These are phyloP conservation scores for Piaya cayana DNA, from an alignment of 2,113 vertebrate species.

Conservation along the genomic window DNA sequence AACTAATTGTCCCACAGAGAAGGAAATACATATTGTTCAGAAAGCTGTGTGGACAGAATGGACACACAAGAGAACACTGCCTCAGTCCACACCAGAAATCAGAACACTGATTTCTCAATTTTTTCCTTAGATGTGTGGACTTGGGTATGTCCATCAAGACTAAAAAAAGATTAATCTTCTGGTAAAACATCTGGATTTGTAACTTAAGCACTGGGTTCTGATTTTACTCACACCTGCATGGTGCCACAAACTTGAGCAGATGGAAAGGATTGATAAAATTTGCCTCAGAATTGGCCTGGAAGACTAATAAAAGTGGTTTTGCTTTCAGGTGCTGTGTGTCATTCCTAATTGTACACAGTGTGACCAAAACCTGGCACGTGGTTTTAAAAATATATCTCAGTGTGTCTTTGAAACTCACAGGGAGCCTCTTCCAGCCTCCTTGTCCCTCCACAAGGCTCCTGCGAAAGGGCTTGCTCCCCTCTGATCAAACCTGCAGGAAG, in stretches of 20 bases:
- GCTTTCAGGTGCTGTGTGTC: background rate
- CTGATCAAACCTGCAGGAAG: background rate
- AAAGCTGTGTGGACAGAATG: background rate
- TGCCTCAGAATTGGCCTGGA: background rate
- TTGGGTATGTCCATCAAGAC: background rate
- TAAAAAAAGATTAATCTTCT: background rate
- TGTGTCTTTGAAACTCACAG: background rate
- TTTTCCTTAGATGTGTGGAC: background rate
- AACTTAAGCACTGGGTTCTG: background rate
- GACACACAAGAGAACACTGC: accelerated
- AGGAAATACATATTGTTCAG: background rate
- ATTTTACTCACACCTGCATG: background rate
- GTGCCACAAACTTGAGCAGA: background rate
- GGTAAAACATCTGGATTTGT: background rate
- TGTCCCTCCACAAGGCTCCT: background rate
- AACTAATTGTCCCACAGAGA: background rate
- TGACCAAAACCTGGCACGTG: background rate
- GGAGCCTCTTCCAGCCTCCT: background rate
- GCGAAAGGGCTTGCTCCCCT: background rate
- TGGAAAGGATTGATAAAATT: background rate
- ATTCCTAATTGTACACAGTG: background rate
- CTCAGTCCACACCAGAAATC: background rate
- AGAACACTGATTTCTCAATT: background rate
- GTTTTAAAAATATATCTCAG: background rate
- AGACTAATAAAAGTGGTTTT: background rate